Evolutionary conservation across 2,888 invertebrate genomes (phyloP).

Genomic region (Cosmorhoe ocellata): DNA sequence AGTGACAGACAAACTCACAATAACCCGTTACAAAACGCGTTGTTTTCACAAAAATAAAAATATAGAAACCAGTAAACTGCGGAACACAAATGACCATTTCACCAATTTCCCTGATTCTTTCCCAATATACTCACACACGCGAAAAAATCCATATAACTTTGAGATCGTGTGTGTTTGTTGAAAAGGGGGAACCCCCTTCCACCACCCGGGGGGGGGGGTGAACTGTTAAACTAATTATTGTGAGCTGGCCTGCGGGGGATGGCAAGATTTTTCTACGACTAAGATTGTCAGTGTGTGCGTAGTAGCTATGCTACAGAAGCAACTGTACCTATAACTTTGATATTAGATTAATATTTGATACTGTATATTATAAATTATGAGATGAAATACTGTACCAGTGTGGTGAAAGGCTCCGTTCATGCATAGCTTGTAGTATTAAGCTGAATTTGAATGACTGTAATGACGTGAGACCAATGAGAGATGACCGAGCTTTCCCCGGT

Average conservation of each 20-base stretch:
- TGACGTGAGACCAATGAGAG: no score
- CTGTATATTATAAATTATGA: no score
- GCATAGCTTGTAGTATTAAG: no score
- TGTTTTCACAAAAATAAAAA: conserved; percentile 12
- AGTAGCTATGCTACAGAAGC: background rate
- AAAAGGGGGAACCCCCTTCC: conserved; percentile 35
- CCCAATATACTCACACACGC: conserved; percentile 47
- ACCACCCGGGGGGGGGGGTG: conserved; percentile 48
- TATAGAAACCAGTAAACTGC: conserved; percentile 23
- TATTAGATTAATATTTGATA: conserved; percentile 26
- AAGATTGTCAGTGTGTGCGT: conserved; percentile 43
- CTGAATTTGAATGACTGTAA: no score
- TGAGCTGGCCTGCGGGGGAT: conserved; percentile 49
- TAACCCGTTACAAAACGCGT: background rate
- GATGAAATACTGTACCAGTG: no score
- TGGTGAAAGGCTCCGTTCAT: no score
- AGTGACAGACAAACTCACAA: background rate
- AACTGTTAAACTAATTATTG: conserved; percentile 70
- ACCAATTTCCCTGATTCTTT: conserved; percentile 49
- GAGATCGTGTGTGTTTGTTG: conserved; percentile 43
- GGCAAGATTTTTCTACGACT: conserved; percentile 60
- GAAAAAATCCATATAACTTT: conserved; percentile 43
- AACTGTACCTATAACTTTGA: background rate
- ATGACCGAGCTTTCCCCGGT: no score
- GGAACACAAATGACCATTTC: conserved; percentile 45